Base-by-base conservation (phyloP, 2,888 invertebrate genomes). In the Amphipyra tragopoginis region DNA sequence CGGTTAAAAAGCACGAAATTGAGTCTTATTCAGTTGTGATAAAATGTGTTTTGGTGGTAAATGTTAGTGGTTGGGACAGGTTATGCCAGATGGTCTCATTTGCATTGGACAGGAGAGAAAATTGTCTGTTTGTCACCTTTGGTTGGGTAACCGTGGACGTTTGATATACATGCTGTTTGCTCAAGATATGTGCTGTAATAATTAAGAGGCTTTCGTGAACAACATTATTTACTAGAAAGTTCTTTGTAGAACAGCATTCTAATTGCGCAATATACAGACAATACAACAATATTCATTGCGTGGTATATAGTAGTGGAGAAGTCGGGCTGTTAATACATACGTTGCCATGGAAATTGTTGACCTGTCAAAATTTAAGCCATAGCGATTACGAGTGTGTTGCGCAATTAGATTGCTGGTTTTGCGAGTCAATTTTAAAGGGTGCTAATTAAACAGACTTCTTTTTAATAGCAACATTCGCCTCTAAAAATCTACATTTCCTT, bases 81-180 rank as follows among this genome's bases (percentile, higher is more conserved):
- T 72, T 77, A 78, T 76, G 80, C 78, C 85, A 88, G 86, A 87
- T 87, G 86, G 83, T 80, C 86, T 89, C 88, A 89, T 90, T 90
- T 90, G 87, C 90, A 90, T 89, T 74, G 86, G 88, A 87, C 88
- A 88, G 85, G 86, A 86, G 85, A 83, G 87, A 87, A 89, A 85
- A 89, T 88, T 87, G 88, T 85, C 84, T 86, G 86, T 86, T 86
- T 89, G 86, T 86, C 88, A 90, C 87, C 87, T 89, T 86, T 79
- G 78, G 80, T 77, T 75, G 79, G 79, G 74, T 81, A 78, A 76
- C 74, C 80, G 75, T 79, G 74, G 72, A 77, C 75, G 67, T 70
- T 51, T 65, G 64, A 63, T 65, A 65, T 72, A 73, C 72, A 60
- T 63, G 51, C 6, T 75, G 58, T 66, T 65, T 72, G 51, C 38